Evolutionary conservation across 37 sponge, comb jelly and placozoan genomes (phyloP).

Genomic region (Spongia lamella): DNA sequence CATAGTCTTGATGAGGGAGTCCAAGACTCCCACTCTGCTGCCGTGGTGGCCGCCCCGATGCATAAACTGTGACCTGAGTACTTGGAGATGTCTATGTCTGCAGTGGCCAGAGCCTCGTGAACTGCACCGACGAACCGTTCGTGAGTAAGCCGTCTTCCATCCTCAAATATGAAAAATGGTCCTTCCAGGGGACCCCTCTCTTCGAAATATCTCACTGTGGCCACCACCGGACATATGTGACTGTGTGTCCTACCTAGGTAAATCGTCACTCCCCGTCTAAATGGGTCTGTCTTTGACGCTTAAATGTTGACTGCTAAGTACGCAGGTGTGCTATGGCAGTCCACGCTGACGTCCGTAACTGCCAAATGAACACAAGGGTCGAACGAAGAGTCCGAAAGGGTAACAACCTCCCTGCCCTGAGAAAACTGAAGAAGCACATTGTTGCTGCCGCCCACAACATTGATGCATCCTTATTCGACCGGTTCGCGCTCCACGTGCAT

Average conservation of each 20-base stretch:
- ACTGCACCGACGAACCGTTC: conserved; percentile 8
- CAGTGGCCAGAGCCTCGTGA: background rate
- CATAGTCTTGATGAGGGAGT: conserved; percentile 19
- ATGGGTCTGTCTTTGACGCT: background rate
- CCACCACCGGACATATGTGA: conserved; percentile 15
- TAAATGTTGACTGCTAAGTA: background rate
- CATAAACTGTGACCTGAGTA: conserved; percentile 34
- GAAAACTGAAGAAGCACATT: too few species aligned
- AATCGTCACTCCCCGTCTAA: background rate
- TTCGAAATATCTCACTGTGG: conserved; percentile 20
- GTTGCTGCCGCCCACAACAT: too few species aligned
- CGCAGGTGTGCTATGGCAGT: background rate
- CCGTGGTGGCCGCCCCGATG: conserved; percentile 31
- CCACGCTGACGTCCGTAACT: background rate
- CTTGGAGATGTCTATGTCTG: conserved; percentile 2
- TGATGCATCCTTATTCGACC: too few species aligned
- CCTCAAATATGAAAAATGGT: conserved; percentile 11
- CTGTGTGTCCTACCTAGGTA: conserved; percentile 8
- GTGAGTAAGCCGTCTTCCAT: conserved; percentile 2
- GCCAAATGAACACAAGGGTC: background rate
- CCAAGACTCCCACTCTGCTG: conserved; percentile 18
- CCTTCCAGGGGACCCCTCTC: conserved; percentile 6
- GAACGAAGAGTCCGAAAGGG: too few species aligned
- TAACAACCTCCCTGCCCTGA: too few species aligned
- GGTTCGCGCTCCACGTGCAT: too few species aligned